Conservation (phyloP, 2,888 invertebrate genomes). For the Nomada ferruginata region DNA sequence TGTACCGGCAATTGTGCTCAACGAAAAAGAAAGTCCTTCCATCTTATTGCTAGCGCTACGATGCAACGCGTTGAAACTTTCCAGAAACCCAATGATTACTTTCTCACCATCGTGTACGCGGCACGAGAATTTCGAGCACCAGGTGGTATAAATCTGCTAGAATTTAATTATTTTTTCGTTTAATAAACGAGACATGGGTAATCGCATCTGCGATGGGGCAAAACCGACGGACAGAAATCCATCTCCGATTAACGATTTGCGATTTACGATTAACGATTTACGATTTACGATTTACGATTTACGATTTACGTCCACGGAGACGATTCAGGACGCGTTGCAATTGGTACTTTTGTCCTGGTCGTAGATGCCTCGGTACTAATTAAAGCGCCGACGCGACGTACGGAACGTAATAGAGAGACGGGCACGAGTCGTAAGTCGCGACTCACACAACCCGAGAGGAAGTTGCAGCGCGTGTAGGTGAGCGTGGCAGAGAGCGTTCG, state of each 20-base stretch:
- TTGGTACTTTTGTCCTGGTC: conserved; percentile 21
- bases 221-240: neutral
- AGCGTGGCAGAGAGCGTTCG: conserved; percentile 25
- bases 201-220: too few relatives aligned
- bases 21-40: conserved; percentile 4
- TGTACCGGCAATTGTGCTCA: neutral
- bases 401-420: conserved; percentile 37
- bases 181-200: neutral
- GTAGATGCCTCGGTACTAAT: conserved; percentile 56
- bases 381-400: conserved; percentile 50
- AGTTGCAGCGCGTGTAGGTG: conserved; percentile 33
- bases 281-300: too few relatives aligned
- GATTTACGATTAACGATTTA: neutral
- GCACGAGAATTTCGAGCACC: neutral
- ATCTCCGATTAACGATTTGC: neutral
- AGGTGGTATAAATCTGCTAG: too few relatives aligned
- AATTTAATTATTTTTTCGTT: too few relatives aligned
- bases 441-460: conserved; percentile 30
- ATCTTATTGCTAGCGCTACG: neutral
- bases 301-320: neutral
- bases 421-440: conserved; percentile 11
- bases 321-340: conserved; percentile 13
- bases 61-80: neutral
- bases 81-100: neutral
- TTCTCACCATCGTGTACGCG: neutral